Conservation (phyloP, 64 coral and sea anemone genomes). For the Astreopora myriophthalma region DNA sequence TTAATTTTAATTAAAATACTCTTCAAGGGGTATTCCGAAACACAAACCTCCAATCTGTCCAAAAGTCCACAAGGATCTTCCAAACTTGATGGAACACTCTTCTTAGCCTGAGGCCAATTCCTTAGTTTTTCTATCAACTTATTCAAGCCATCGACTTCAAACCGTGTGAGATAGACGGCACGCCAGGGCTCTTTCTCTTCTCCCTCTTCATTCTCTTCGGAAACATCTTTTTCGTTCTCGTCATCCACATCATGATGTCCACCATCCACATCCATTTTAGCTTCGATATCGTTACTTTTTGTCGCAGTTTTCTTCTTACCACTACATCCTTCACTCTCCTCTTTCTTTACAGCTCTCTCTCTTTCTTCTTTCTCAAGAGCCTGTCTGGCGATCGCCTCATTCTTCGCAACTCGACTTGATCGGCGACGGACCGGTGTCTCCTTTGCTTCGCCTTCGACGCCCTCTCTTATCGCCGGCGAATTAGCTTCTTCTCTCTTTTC, state of each 20-base stretch:
- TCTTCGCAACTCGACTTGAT: constrained; percentile 30
- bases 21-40: background rate
- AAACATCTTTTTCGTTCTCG: constrained; percentile 5
- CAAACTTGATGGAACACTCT: constrained; percentile 66
- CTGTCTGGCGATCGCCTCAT: constrained; percentile 21
- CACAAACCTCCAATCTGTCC: constrained; percentile 78
- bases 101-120: constrained; percentile 80
- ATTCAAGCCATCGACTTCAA: constrained; percentile 64
- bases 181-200: constrained; percentile 69
- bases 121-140: constrained; percentile 70
- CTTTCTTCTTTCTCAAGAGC: constrained; percentile 53
- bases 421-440: background rate
- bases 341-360: background rate
- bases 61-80: constrained; percentile 61
- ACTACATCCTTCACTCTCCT: constrained; percentile 12
- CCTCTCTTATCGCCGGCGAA: background rate
- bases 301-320: constrained; percentile 42
- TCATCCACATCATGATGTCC: constrained; percentile 1
- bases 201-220: constrained; percentile 31
- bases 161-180: constrained; percentile 77
- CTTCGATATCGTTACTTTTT: constrained; percentile 40
- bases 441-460: constrained; percentile 18
- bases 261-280: constrained; percentile 31
- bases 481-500: constrained; percentile 7
- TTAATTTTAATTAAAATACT: background rate